Conservation (phyloP, 2,888 invertebrate species). For the Serrognathus titanus region DNA sequence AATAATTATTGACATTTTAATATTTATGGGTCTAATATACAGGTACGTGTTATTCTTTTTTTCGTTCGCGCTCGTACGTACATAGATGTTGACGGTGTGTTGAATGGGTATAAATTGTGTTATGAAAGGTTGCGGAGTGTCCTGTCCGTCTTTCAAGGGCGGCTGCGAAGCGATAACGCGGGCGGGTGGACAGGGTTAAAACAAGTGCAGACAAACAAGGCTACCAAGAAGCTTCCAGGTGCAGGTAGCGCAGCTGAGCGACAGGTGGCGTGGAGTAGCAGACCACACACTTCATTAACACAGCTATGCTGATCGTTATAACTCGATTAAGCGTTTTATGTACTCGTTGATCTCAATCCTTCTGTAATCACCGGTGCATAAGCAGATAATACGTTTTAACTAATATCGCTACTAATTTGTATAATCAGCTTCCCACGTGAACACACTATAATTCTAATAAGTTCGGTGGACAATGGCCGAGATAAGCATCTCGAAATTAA, state of each 20-base stretch:
- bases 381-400: constrained; percentile 1
- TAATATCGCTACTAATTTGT: not conserved
- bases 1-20: not conserved
- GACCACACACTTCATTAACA: constrained; percentile 35
- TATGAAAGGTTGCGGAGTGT: not conserved
- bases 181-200: constrained; percentile 8
- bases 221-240: constrained; percentile 24
- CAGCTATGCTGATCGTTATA: constrained; percentile 30
- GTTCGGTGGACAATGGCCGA: too few species aligned
- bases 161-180: not conserved
- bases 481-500: too few species aligned
- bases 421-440: not conserved
- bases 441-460: too few species aligned
- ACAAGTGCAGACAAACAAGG: constrained; percentile 21
- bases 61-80: not conserved
- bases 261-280: constrained; percentile 35
- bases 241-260: constrained; percentile 34
- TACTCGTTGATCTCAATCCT: constrained; percentile 7
- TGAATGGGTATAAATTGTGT: not conserved
- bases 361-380: constrained; percentile 2
- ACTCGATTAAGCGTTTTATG: constrained; percentile 30
- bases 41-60: not conserved
- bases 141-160: not conserved
- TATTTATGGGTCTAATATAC: not conserved
- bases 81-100: not conserved